phyloP scores from a whole-genome alignment of 53 echinoderm and acorn worm species.

The Temnopleurus reevesii region DNA sequence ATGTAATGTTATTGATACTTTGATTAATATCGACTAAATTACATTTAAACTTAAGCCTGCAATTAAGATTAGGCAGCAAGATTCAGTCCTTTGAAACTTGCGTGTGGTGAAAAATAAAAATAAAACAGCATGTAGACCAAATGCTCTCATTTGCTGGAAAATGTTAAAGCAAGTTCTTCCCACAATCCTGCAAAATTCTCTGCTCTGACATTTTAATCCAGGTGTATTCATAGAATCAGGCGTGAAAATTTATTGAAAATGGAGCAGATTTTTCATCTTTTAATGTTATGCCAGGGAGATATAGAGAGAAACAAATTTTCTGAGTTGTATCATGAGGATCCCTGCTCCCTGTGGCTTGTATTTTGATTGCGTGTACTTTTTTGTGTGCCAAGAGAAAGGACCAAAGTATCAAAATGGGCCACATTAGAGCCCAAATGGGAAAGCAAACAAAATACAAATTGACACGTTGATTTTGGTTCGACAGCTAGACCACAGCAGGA shows the following conservation, averaged over 20 bases:
- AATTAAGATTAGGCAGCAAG: no score
- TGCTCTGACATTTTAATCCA: conserved; percentile 27
- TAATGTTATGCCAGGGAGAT: conserved; percentile 8
- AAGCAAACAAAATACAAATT: conserved; percentile 42
- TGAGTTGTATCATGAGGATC: neutral
- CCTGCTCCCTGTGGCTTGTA: conserved; percentile 30
- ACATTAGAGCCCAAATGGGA: conserved; percentile 56
- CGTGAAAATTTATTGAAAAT: conserved; percentile 4
- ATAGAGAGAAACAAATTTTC: neutral
- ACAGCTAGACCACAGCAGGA: conserved; percentile 37
- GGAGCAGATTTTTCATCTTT: conserved; percentile 25
- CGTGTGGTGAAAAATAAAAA: no score
- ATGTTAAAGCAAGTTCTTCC: neutral
- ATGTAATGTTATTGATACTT: no score
- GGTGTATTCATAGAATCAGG: neutral
- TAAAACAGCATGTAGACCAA: neutral
- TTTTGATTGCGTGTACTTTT: conserved; percentile 44
- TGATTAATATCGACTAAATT: no score
- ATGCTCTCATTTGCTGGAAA: neutral
- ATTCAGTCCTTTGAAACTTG: no score
- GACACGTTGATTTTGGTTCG: conserved; percentile 40
- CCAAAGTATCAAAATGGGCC: conserved; percentile 47
- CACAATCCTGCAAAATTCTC: neutral
- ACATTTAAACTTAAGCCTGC: no score
- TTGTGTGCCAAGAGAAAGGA: conserved; percentile 43